Evolutionary conservation across 2,797 vertebrate species (phyloP).

Genomic region (Triplophysa bombifrons): DNA sequence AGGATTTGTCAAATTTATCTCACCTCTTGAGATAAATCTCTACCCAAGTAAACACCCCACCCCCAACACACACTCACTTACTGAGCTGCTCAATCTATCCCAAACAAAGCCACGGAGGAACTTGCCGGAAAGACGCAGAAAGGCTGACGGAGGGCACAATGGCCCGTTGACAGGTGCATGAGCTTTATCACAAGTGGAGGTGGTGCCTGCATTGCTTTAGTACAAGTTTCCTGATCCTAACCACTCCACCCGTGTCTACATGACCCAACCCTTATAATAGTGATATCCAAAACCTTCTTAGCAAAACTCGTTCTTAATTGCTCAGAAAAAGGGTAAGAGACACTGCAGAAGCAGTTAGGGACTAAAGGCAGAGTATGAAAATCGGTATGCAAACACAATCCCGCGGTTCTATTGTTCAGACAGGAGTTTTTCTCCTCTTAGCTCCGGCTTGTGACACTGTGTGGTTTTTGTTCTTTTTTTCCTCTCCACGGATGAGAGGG

Average conservation of each 20-base stretch:
- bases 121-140: constrained; percentile 35
- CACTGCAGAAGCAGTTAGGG: constrained; percentile 67
- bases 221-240: constrained; percentile 22
- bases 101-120: constrained; percentile 35
- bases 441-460: constrained; percentile 71
- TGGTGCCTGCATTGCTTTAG: constrained; percentile 25
- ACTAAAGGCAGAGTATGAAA: constrained; percentile 76
- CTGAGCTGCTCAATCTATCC: constrained; percentile 26
- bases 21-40: constrained; percentile 5
- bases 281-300: background rate
- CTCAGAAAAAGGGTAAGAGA: background rate
- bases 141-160: constrained; percentile 35
- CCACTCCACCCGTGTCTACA: constrained; percentile 2
- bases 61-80: constrained; percentile 2
- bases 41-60: constrained; percentile 6
- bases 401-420: constrained; percentile 65
- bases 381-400: constrained; percentile 77
- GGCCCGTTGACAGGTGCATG: constrained; percentile 26
- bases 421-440: constrained; percentile 58
- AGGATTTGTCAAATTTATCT: constrained; percentile 10
- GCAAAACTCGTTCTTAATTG: background rate
- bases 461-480: constrained; percentile 71
- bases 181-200: constrained; percentile 39
- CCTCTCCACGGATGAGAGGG: constrained; percentile 69
- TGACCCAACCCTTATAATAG: background rate